Conservation (phyloP, 2,113 vertebrate genomes). For the Epinephelus lanceolatus region DNA sequence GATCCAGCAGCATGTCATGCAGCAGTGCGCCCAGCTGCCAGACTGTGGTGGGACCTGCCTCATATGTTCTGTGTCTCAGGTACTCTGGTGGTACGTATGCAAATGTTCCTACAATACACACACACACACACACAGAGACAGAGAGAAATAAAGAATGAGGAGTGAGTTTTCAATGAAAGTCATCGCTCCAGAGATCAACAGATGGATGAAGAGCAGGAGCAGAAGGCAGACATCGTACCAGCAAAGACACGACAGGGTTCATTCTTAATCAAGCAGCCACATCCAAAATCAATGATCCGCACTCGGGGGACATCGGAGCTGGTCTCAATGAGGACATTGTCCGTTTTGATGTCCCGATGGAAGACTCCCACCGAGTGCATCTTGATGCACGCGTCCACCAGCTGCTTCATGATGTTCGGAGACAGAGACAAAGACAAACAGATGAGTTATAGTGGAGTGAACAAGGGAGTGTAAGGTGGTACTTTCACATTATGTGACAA, state of each 20-base stretch:
- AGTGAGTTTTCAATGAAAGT: not conserved
- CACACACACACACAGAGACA: not conserved
- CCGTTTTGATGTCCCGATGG: not conserved
- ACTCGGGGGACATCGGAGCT: not conserved
- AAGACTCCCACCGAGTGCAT: conserved; percentile 6
- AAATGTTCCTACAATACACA: conserved; percentile 8
- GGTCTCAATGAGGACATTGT: not conserved
- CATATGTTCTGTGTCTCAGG: accelerated
- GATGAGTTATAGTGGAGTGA: not conserved
- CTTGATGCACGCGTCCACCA: not conserved
- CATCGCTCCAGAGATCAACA: not conserved
- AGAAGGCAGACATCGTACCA: not conserved
- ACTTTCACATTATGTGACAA: not conserved
- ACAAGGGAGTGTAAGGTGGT: not conserved
- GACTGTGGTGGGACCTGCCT: not conserved
- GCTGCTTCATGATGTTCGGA: conserved; percentile 5
- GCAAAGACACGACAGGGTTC: too few species aligned
- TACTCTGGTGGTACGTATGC: not conserved
- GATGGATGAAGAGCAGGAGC: not conserved
- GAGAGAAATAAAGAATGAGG: not conserved
- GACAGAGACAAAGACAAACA: not conserved
- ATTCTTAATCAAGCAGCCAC: not conserved
- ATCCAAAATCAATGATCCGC: not conserved
- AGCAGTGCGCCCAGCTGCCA: not conserved
- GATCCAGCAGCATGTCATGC: not conserved